These are phyloP conservation scores for Vireo altiloquus DNA, from an alignment of 2,113 vertebrate genomes.

Conservation along the genomic window DNA sequence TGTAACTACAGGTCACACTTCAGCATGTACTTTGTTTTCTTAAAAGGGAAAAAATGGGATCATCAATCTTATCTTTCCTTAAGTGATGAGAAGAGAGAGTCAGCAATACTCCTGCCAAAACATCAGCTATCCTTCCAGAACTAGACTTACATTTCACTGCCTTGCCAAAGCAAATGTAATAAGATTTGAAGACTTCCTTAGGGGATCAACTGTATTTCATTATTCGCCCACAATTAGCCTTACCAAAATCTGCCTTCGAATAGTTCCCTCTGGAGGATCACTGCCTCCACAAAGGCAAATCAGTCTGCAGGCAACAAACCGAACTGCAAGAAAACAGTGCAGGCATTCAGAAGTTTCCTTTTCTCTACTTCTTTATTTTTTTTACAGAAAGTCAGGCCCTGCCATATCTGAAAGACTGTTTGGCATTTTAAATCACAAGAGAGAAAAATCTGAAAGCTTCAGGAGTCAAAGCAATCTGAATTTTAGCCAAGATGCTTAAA, in stretches of 20 bases:
- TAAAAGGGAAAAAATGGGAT: not conserved
- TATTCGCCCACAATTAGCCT: constrained; percentile 34
- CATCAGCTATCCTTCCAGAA: not conserved
- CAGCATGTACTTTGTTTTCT: not conserved
- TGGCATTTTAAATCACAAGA: not conserved
- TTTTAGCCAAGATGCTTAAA: not conserved
- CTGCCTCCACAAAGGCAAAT: constrained; percentile 70
- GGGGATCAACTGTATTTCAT: not conserved
- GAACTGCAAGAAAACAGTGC: constrained; percentile 74
- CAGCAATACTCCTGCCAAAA: not conserved
- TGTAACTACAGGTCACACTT: not conserved
- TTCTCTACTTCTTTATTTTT: not conserved
- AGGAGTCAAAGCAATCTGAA: not conserved
- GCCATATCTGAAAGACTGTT: not conserved
- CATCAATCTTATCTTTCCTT: not conserved
- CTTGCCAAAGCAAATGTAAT: not conserved
- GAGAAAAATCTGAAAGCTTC: not conserved
- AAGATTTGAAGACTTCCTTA: not conserved
- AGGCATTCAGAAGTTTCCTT: not conserved
- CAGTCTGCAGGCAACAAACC: constrained; percentile 83
- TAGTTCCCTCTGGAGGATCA: constrained; percentile 73
- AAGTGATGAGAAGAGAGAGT: not conserved
- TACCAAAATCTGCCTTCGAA: constrained; percentile 87
- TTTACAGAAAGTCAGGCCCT: not conserved
- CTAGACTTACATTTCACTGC: not conserved